phyloP scores from a whole-genome alignment of 1,140 invertebrate species.

The Macrocentrus cingulum region DNA sequence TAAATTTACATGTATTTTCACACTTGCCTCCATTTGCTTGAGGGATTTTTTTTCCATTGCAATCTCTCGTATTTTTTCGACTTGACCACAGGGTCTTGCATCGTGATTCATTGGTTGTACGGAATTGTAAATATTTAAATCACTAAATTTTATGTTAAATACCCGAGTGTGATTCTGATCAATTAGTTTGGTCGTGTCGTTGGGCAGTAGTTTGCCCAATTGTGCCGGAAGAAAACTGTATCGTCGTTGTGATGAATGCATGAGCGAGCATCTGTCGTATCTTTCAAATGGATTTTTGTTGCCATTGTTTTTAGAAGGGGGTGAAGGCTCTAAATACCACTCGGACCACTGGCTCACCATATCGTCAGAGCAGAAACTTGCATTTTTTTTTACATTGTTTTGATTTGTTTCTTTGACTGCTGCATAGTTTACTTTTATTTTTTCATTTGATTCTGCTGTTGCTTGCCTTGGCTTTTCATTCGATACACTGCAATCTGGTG shows the following conservation, averaged over 20 bases:
- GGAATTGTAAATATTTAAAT: neutral
- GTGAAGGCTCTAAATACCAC: neutral
- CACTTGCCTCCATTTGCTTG: conserved; percentile 5
- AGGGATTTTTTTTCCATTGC: conserved; percentile 11
- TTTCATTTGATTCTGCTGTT: too few species aligned
- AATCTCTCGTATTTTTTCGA: conserved; percentile 8
- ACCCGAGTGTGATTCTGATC: neutral
- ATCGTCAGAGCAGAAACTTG: neutral
- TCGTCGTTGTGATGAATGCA: neutral
- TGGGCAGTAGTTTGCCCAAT: conserved; percentile 3
- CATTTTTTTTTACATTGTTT: too few species aligned
- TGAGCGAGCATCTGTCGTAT: neutral
- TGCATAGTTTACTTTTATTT: too few species aligned
- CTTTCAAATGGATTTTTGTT: neutral
- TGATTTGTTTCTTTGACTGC: too few species aligned
- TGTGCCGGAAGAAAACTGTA: conserved; percentile 21
- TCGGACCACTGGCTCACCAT: conserved; percentile 10
- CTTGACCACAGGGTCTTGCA: conserved; percentile 3
- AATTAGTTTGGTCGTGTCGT: neutral
- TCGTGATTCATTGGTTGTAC: neutral
- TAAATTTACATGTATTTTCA: neutral
- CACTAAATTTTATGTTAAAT: neutral
- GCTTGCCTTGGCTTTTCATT: too few species aligned
- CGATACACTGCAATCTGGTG: too few species aligned
- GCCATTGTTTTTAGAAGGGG: too few species aligned